Conservation (phyloP, 2,888 invertebrate genomes). For the Neocrepidodera transversa region DNA sequence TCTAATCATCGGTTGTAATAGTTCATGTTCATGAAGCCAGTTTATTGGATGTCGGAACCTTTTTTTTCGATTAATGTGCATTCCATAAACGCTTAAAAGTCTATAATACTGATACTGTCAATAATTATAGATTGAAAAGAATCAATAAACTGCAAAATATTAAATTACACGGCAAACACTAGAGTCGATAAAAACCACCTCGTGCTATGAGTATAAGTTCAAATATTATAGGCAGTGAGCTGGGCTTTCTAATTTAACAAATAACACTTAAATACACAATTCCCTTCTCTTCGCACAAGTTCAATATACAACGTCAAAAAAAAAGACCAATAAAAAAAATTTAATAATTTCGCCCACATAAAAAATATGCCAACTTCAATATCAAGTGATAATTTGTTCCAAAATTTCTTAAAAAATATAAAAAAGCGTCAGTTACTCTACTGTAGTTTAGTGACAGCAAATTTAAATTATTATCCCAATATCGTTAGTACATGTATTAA, state of each 20-base stretch:
- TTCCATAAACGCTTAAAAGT: slow-evolving; percentile 23
- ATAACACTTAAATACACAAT: no score
- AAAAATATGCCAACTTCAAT: no score
- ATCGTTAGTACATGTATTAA: no score
- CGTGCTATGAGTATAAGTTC: slow-evolving; percentile 12
- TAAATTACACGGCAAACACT: slow-evolving; percentile 38
- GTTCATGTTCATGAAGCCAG: slow-evolving; percentile 20
- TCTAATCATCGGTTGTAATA: slow-evolving; percentile 14
- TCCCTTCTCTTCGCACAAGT: no score
- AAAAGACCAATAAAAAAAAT: no score
- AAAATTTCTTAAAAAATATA: no score
- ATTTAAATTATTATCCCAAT: no score
- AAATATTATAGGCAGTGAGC: slow-evolving; percentile 21
- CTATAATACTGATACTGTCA: slow-evolving; percentile 35
- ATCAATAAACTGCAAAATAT: slow-evolving; percentile 43
- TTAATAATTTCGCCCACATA: no score
- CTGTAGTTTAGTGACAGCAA: no score
- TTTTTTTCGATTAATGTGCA: slow-evolving; percentile 29
- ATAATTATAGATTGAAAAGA: slow-evolving; percentile 38
- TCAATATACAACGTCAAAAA: no score
- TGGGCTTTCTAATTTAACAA: neutral
- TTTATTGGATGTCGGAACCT: slow-evolving; percentile 27
- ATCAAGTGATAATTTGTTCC: no score
- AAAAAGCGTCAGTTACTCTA: no score
- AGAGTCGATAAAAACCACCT: slow-evolving; percentile 24